phyloP scores from a whole-genome alignment of 2,797 vertebrate species.

The Champsocephalus esox region DNA sequence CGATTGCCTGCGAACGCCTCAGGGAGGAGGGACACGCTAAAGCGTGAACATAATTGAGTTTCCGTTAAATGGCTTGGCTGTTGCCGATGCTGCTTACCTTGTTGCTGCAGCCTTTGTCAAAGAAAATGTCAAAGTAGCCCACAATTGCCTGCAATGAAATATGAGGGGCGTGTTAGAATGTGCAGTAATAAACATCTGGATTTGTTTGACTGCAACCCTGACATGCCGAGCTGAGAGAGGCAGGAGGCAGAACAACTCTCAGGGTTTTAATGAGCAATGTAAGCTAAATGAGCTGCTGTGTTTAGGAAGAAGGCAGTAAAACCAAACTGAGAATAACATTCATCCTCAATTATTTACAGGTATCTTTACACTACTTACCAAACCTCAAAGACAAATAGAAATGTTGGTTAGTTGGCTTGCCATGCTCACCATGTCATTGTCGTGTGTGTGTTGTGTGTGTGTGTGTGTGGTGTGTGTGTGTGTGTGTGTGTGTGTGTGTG shows the following conservation, averaged over 20 bases:
- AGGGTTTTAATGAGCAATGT: constrained; percentile 46
- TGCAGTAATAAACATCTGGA: constrained; percentile 76
- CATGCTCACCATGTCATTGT: neutral
- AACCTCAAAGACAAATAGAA: neutral
- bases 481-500: constrained; percentile 10
- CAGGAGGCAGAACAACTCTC: constrained; percentile 22
- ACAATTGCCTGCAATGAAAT: constrained; percentile 91
- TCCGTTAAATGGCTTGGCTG: constrained; percentile 71
- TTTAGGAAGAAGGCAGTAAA: constrained; percentile 17
- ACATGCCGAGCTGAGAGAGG: constrained; percentile 18
- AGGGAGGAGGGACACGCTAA: constrained; percentile 79
- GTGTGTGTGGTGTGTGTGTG: constrained; percentile 7
- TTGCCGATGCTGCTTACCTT: constrained; percentile 86
- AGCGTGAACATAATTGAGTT: constrained; percentile 83
- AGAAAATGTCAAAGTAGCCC: constrained; percentile 97
- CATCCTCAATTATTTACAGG: constrained; percentile 30
- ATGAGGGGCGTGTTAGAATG: constrained; percentile 74
- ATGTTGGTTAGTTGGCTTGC: neutral
- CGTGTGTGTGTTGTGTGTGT: constrained; percentile 24
- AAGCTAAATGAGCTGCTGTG: constrained; percentile 22
- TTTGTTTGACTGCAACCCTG: constrained; percentile 69
- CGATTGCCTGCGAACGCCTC: constrained; percentile 78
- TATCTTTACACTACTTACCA: neutral
- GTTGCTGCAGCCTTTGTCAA: constrained; percentile 91
- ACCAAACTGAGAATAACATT: neutral